Conservation (phyloP, 2,888 invertebrate genomes). For the Nymphalis urticae region DNA sequence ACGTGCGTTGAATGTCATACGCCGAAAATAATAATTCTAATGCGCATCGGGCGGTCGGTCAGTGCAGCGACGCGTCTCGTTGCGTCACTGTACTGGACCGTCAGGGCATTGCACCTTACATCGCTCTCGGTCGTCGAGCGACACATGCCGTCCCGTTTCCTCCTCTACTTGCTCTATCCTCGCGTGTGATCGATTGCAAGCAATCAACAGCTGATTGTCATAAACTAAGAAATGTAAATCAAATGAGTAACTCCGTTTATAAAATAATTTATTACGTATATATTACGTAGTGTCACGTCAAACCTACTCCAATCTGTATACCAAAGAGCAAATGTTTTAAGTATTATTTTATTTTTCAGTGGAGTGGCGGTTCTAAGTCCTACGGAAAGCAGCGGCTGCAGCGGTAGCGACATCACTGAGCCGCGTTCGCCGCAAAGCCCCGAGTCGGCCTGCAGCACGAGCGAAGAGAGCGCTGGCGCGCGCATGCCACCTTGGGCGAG, state of each 20-base stretch:
- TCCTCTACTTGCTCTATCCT: constrained; percentile 46
- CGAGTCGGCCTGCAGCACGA: constrained; percentile 80
- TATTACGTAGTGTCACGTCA: background rate
- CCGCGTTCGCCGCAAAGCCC: constrained; percentile 92
- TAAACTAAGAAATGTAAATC: constrained; percentile 41
- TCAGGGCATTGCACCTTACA: constrained; percentile 76
- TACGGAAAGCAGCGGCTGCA: constrained; percentile 86
- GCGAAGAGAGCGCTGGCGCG: constrained; percentile 76
- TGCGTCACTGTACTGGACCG: constrained; percentile 74
- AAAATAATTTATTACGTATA: background rate
- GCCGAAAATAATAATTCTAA: constrained; percentile 68
- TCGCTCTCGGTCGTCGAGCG: constrained; percentile 43
- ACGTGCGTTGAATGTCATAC: constrained; percentile 71
- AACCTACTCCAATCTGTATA: background rate
- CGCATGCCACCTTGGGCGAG: constrained; percentile 79
- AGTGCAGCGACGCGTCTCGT: constrained; percentile 67
- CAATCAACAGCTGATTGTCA: constrained; percentile 73
- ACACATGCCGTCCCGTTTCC: constrained; percentile 44
- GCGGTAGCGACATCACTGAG: constrained; percentile 91
- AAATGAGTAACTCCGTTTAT: constrained; percentile 29
- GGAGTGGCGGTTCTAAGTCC: constrained; percentile 91
- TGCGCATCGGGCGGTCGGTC: constrained; percentile 62
- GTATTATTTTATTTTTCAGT: constrained; percentile 79
- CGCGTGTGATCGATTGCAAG: constrained; percentile 60
- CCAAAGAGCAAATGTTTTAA: background rate